Evolutionary conservation across 30 jellyfish, hydroid and myxozoan species (phyloP).

Genomic region (Aurelia sp.): DNA sequence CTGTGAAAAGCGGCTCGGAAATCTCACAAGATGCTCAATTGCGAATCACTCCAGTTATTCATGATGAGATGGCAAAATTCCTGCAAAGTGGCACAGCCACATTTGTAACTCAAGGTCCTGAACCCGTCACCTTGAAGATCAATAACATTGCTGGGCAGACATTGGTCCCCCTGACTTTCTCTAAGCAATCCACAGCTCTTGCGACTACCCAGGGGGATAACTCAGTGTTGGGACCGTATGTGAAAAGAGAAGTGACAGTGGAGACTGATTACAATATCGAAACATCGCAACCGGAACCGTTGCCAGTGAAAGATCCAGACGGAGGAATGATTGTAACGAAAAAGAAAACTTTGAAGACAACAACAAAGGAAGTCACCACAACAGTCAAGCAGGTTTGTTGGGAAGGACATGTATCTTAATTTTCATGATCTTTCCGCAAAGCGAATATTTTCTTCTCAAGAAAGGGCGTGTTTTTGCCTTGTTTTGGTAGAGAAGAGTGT

Average conservation of each 20-base stretch:
- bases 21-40: conserved; percentile 83
- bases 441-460: too few relatives aligned
- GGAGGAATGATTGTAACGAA: conserved; percentile 79
- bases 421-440: too few relatives aligned
- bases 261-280: conserved; percentile 91
- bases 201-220: conserved; percentile 64
- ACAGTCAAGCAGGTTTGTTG: conserved; percentile 66
- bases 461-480: too few relatives aligned
- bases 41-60: conserved; percentile 84
- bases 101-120: conserved; percentile 49
- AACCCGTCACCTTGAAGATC: conserved; percentile 60
- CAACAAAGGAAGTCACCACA: conserved; percentile 96
- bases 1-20: conserved; percentile 83
- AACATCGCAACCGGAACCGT: conserved; percentile 84
- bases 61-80: conserved; percentile 76
- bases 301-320: conserved; percentile 54
- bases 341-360: conserved; percentile 86
- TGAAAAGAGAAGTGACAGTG: conserved; percentile 84
- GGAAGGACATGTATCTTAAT: too few relatives aligned
- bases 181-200: conserved; percentile 15
- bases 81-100: conserved; percentile 64
- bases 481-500: too few relatives aligned
- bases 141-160: conserved; percentile 59
- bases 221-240: conserved; percentile 80
- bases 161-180: conserved; percentile 49